Conservation (phyloP, 2,888 invertebrate species). For the Patella pellucida region DNA sequence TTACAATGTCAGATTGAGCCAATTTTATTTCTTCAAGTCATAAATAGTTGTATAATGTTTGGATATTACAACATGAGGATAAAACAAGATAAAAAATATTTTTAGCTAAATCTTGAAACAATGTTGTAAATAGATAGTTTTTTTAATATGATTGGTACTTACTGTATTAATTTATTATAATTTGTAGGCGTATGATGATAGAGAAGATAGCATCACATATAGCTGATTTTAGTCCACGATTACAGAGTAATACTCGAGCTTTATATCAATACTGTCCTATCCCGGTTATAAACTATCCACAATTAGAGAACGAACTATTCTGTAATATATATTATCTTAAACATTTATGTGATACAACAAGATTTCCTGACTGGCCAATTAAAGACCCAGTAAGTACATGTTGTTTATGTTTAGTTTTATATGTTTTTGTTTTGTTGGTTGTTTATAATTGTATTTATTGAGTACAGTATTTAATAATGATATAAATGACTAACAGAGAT, state of each 20-base stretch:
- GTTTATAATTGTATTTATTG: background rate
- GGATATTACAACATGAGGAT: too few species aligned
- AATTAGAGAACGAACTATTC: constrained; percentile 95
- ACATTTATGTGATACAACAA: constrained; percentile 89
- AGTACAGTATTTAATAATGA: background rate
- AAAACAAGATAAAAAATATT: too few species aligned
- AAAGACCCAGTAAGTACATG: constrained; percentile 85
- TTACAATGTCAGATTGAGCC: too few species aligned
- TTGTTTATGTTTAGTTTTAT: background rate
- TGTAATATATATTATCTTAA: constrained; percentile 98
- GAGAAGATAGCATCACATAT: constrained; percentile 98
- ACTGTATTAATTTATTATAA: constrained; percentile 1
- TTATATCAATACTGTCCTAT: constrained; percentile 96
- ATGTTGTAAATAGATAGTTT: too few species aligned
- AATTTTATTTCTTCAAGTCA: too few species aligned
- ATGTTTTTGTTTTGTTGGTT: constrained; percentile 11
- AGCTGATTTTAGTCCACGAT: constrained; percentile 94
- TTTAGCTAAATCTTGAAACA: too few species aligned
- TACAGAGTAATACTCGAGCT: constrained; percentile 94
- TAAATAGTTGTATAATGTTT: too few species aligned
- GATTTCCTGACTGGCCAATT: constrained; percentile 98
- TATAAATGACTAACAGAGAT: background rate
- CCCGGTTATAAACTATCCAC: constrained; percentile 92
- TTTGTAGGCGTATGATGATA: constrained; percentile 86
- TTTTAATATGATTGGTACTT: too few species aligned